Evolutionary conservation across 92 coral and sea anemone genomes (phyloP), one percentile per base, ranked within the genome.

Genomic region (Plumapathes pennacea): DNA sequence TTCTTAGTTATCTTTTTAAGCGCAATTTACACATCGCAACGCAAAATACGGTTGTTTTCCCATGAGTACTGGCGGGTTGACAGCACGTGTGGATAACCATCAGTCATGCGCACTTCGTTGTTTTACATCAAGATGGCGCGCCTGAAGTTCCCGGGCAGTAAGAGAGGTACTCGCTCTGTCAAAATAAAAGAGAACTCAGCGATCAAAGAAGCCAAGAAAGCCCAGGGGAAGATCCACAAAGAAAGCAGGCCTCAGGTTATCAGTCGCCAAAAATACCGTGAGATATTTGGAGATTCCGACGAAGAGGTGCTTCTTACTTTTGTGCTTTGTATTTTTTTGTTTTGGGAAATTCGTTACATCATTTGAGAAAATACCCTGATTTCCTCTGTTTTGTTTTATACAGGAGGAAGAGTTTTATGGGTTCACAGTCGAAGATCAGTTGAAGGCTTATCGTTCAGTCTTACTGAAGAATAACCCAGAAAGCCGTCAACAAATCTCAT

Each of bases 221-320:
- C 43, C 34, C 40, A 46, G 22, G 64, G 45, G 46, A 36, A 74
- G 42, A 58, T 50, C 18, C 41, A 60, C 22, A 60, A 58, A 62
- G 44, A 45, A 15, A 76, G 62, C 34, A 60, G 50, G 32, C 96
- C 96, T 32, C 73, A 79, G 61, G 83, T 68, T 29, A 88, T 91
- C 30, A 70, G 96, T 13, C 75, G 70, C 21, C 90, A 88, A 37
- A 70, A 76, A 74, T 91, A 74, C 48, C 81, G 90, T 45, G 88
- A 91, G 80, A 91, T 91, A 61, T 91, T 91, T 81, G 97, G 97
- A 58, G 88, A 76, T 79, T 91, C 97, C 39, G 97, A 91, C 59
- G 96, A 91, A 58, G 97, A 91, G 96, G 97, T 91, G 88, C 64
- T 83, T 86, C 78, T 47, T 36, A 29, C 52, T 23, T 22, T 66